Evolutionary conservation across 1,140 invertebrate genomes (phyloP), one percentile per base, ranked within the genome.

Genomic region (Acromyrmex heyeri): DNA sequence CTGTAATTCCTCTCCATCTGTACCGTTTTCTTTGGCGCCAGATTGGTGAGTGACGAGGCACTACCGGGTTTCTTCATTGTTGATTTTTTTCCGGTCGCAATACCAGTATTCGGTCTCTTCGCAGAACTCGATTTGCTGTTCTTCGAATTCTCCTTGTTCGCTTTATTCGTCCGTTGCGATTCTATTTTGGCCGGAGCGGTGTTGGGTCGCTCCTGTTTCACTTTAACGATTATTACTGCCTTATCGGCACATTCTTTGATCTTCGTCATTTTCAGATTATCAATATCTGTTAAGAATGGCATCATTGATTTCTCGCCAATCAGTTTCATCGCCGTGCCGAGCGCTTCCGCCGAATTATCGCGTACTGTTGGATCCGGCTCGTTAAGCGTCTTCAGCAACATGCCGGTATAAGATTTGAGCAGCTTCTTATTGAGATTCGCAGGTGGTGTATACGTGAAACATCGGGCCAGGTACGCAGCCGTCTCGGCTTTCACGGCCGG

Each of bases 181-280:
- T 92, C 93, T n/a, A 93, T 90, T 90, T 95, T 95, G 75, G 93
- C 92, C 4, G 96, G 95, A 0, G 96, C 96, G 50, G 96, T 94
- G 81, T 94, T 92, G 91, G 97, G 89, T 91, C 96, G 93, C 95
- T 97, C 94, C 87, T 75, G 72, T 79, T 96, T 96, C 16, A 97
- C 93, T 95, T 98, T 98, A 0, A 97, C 96, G 77, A 96, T 94
- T 85, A 99, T 97, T 14, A 98, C 98, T 24, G 98, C 98, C 94
- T 99, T 99, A 38, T 99, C 98, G 91, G 97, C 97, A 92, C 96
- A 98, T 94, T 99, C 99, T 95, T 99, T 99, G 21, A 99, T 99
- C 96, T 99, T 99, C 30, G 97, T 96, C 96, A 99, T 97, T 95
- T 99, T 99, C 5, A 99, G 94, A 59, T 97, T 97, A 93, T 98